Base-by-base conservation (phyloP, 2,888 invertebrate species). In the Trissoscelio sp. region DNA sequence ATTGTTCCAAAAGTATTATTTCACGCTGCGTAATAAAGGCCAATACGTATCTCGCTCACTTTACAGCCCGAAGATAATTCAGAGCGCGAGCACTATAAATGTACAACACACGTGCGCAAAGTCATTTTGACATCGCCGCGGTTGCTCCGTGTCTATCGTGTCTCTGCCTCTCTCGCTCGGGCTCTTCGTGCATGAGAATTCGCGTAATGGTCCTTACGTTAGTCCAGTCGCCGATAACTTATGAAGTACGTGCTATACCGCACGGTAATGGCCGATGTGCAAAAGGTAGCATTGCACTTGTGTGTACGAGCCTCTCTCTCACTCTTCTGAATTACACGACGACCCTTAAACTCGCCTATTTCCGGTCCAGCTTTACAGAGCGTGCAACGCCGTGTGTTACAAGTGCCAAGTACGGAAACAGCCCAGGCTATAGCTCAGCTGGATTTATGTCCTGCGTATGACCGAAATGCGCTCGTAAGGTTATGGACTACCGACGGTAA, bases 201-300 rank as follows among this genome's bases (percentile, higher is more conserved):
- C 79, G 84, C 73, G 84, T 84, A 87, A 86, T 86, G 85, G 86
- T 79, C 85, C 83, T 87, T 83, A 84, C 81, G 82, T 81, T 79
- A 73, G 80, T 85, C 85, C 83, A 79, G 82, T 84, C 81, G 81
- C 83, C 80, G 83, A 82, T 85, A 84, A 84, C 79, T 85, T 83
- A 84, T 81, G 79, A 83, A 83, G 81, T 83, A 83, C 80, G 79
- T 81, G 81, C 74, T 73, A 64, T 57, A 44, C 48, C 55, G 64
- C 31, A 24, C 62, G 28, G 51, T 74, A 81, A 83, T 78, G 75
- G 74, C 58, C 58, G 48, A 74, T 70, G 74, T 42, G 62, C 73
- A 72, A 82, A 73, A 83, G 81, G 78, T 58, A 67, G 48, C 37
- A 48, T 73, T 75, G 34, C 53, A 6, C 74, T 58, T 51, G 46